These are phyloP conservation scores for Villa cingulata DNA, from an alignment of 2,888 invertebrate species.

Conservation along the genomic window DNA sequence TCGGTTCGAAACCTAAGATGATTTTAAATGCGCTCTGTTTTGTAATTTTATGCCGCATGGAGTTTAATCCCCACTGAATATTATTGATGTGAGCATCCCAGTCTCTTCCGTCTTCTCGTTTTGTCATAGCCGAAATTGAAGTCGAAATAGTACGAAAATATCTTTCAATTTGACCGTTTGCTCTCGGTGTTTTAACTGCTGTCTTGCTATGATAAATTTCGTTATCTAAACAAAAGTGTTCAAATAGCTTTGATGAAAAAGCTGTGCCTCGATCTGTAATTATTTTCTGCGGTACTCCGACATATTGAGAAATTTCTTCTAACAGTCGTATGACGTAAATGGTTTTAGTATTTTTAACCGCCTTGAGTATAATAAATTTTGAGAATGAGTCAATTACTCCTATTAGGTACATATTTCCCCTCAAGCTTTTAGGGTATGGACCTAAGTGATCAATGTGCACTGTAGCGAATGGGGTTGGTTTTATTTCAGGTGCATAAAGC, in stretches of 20 bases:
- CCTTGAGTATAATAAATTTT: constrained; percentile 13
- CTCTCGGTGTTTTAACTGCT: no score
- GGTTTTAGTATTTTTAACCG: constrained; percentile 12
- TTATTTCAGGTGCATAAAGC: constrained; percentile 16
- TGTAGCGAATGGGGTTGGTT: constrained; percentile 16
- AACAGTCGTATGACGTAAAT: constrained; percentile 10
- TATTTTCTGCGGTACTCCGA: constrained; percentile 18
- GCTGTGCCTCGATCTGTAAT: constrained; percentile 21
- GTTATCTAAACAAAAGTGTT: constrained; percentile 13
- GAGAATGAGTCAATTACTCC: no score
- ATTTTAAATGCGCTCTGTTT: no score
- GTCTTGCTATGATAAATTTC: constrained; percentile 17
- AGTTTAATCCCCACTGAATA: no score
- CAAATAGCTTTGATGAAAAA: constrained; percentile 16
- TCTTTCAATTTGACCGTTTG: no score
- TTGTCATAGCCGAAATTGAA: no score
- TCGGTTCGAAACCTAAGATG: no score
- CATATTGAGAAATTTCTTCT: constrained; percentile 13
- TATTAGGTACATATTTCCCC: constrained; percentile 3
- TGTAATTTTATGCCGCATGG: no score
- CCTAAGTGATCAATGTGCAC: constrained; percentile 25
- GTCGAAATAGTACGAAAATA: no score
- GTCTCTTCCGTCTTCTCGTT: no score
- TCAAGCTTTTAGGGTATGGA: constrained; percentile 21
- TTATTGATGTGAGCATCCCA: no score